Evolutionary conservation across 2,113 vertebrate genomes (phyloP).

Genomic region (Epinephelus moara): DNA sequence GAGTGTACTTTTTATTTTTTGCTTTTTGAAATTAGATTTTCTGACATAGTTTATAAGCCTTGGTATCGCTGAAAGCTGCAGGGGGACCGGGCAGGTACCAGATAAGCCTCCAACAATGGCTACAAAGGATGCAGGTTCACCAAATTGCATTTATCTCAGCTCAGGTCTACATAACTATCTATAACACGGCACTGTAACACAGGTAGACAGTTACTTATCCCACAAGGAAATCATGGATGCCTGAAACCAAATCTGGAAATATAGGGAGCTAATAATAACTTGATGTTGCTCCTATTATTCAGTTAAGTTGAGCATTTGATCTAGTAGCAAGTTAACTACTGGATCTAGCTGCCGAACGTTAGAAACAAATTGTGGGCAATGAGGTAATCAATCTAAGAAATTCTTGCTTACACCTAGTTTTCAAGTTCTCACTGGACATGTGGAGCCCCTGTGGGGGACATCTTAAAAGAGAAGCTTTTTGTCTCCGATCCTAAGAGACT

Average conservation of each 20-base stretch:
- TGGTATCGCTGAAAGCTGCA: too few species aligned
- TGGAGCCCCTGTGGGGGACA: background rate
- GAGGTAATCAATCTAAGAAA: background rate
- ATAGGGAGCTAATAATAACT: background rate
- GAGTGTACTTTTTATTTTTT: background rate
- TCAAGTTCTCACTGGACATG: background rate
- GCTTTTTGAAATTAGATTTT: background rate
- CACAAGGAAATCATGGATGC: background rate
- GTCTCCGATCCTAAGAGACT: background rate
- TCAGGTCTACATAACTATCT: background rate
- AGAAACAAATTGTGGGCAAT: background rate
- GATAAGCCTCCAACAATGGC: background rate
- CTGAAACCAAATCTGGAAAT: background rate
- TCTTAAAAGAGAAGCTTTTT: background rate
- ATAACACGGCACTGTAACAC: background rate
- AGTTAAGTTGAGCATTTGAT: background rate
- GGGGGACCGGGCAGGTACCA: background rate
- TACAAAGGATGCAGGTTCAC: background rate
- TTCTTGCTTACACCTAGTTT: background rate
- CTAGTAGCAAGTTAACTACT: background rate
- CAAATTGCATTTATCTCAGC: background rate
- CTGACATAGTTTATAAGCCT: background rate
- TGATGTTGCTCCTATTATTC: background rate
- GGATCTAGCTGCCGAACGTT: background rate
- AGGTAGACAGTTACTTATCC: background rate